Percentiles rank a stretch among this genome's conserved stretches.
These are phyloP conservation scores for Cacatua alba DNA, from an alignment of 2,113 vertebrate species.

Conservation along the genomic window DNA sequence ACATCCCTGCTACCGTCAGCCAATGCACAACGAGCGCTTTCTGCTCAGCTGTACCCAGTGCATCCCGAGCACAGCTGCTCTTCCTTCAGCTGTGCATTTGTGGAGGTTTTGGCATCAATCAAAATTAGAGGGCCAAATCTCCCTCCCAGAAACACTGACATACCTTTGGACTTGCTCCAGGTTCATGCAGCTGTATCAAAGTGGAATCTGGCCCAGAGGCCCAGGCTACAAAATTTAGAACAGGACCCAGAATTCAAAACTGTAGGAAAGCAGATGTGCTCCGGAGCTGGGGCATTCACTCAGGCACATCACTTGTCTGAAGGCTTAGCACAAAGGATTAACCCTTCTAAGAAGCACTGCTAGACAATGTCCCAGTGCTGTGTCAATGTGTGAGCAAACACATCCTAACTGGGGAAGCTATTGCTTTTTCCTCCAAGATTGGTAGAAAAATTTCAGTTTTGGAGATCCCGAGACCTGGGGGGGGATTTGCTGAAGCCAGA, in stretches of 20 bases:
- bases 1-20: background rate
- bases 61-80: background rate
- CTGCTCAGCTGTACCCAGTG: background rate
- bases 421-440: background rate
- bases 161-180: background rate
- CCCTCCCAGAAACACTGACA: slow-evolving; percentile 4
- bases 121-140: background rate
- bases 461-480: background rate
- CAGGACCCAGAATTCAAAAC: background rate
- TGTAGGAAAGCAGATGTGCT: slow-evolving; percentile 17
- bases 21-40: accelerated
- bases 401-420: accelerated
- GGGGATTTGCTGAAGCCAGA: background rate
- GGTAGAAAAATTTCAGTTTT: background rate
- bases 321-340: background rate
- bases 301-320: background rate
- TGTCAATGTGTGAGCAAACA: accelerated
- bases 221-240: background rate
- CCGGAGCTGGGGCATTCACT: background rate
- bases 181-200: slow-evolving; percentile 33
- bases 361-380: background rate
- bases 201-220: slow-evolving; percentile 25
- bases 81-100: background rate
- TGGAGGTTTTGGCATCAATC: background rate
- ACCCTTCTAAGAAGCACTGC: background rate